These are phyloP conservation scores for Zaprionus lachaisei DNA, from an alignment of 1,140 invertebrate genomes.

Conservation along the genomic window DNA sequence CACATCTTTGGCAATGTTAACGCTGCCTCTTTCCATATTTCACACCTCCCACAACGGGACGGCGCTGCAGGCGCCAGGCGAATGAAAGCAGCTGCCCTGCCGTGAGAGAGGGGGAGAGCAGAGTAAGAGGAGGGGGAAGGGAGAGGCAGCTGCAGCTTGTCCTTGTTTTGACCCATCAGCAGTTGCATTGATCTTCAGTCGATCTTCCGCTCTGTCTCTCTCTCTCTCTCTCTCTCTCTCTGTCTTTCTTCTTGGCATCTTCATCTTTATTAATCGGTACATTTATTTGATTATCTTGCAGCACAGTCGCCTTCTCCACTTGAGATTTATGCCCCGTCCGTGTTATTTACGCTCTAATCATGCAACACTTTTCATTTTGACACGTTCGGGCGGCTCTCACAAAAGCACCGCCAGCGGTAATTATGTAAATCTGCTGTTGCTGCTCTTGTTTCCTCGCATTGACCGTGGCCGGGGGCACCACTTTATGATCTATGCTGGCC, in stretches of 20 bases:
- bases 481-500: slow-evolving; percentile 76
- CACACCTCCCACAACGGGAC: slow-evolving; percentile 76
- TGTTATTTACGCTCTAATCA: slow-evolving; percentile 79
- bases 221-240: slow-evolving; percentile 4
- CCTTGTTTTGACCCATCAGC: slow-evolving; percentile 51
- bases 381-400: slow-evolving; percentile 72
- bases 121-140: background rate
- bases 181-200: slow-evolving; percentile 37
- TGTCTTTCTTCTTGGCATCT: slow-evolving; percentile 51
- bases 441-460: slow-evolving; percentile 37
- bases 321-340: slow-evolving; percentile 68
- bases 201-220: background rate
- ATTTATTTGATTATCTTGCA: slow-evolving; percentile 77
- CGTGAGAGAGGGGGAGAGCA: background rate
- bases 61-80: slow-evolving; percentile 71
- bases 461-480: slow-evolving; percentile 53
- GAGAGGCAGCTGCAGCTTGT: slow-evolving; percentile 20
- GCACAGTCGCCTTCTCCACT: background rate
- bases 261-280: slow-evolving; percentile 79
- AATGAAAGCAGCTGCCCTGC: slow-evolving; percentile 56
- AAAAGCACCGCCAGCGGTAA: slow-evolving; percentile 77
- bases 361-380: slow-evolving; percentile 82
- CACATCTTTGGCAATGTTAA: slow-evolving; percentile 48
- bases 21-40: slow-evolving; percentile 43
- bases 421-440: slow-evolving; percentile 68